Conservation (phyloP, 2,113 vertebrate species). For the Sinocyclocheilus anshuiensis region DNA sequence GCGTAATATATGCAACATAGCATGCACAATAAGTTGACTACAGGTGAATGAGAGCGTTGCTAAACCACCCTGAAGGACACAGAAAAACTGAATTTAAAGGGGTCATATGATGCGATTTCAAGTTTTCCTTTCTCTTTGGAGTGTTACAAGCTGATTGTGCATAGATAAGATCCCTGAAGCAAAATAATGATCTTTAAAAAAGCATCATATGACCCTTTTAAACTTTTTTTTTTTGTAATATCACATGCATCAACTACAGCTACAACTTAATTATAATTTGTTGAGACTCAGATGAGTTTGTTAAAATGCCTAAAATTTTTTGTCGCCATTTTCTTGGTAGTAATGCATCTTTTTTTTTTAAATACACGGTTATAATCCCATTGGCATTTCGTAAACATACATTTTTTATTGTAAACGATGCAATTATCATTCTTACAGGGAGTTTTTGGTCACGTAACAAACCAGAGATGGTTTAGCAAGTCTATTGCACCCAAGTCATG, state of each 20-base stretch:
- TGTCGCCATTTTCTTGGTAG: no score
- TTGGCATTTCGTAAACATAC: no score
- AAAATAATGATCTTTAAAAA: no score
- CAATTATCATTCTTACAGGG: neutral
- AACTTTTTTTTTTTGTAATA: neutral
- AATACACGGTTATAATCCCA: no score
- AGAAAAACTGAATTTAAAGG: neutral
- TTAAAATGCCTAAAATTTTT: no score
- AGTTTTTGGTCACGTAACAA: neutral
- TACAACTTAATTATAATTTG: neutral
- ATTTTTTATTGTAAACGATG: no score
- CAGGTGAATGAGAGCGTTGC: conserved; percentile 18
- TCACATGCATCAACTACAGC: neutral
- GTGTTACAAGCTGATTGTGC: no score
- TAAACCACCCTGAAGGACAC: conserved; percentile 1
- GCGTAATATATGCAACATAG: conserved; percentile 20
- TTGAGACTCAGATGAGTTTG: neutral
- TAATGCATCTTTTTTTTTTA: no score
- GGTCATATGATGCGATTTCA: no score
- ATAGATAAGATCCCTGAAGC: no score
- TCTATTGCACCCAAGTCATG: conserved; percentile 30
- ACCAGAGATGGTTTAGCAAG: conserved; percentile 55
- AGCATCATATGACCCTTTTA: no score
- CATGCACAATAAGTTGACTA: conserved; percentile 23
- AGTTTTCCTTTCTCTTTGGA: no score